Evolutionary conservation across 2,888 invertebrate genomes (phyloP).

Genomic region (Papilio elwesi): DNA sequence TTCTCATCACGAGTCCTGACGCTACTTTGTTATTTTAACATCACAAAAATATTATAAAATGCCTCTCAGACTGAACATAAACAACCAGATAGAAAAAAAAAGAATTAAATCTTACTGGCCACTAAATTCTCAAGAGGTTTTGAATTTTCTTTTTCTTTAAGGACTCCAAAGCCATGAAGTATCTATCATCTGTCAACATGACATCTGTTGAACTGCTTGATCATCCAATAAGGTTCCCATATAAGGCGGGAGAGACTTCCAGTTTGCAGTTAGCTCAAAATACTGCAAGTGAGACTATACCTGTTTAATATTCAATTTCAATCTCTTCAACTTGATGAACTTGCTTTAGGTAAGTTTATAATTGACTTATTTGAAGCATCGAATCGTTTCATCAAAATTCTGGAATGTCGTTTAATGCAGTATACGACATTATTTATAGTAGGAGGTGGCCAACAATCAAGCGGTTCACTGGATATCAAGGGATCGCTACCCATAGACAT

Average conservation of each 20-base stretch:
- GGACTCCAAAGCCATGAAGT: not conserved
- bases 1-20: not conserved
- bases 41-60: not conserved
- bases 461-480: too few species aligned
- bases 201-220: not conserved
- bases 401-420: too few species aligned
- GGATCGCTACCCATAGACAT: too few species aligned
- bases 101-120: not conserved
- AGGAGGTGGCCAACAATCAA: too few species aligned
- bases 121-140: not conserved
- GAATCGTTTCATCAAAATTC: too few species aligned
- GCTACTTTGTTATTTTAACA: not conserved
- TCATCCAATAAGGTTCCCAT: slow-evolving; percentile 5
- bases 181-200: not conserved
- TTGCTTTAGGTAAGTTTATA: not conserved
- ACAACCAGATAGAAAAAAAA: not conserved
- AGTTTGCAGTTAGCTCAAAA: not conserved
- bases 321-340: slow-evolving; percentile 1
- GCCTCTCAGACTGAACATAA: not conserved
- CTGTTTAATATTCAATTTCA: slow-evolving; percentile 13
- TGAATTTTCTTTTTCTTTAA: not conserved
- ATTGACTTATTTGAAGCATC: not conserved
- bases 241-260: not conserved
- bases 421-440: too few species aligned
- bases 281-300: not conserved